Evolutionary conservation across 2,888 invertebrate species (phyloP).

Genomic region (Melanostoma scalare): DNA sequence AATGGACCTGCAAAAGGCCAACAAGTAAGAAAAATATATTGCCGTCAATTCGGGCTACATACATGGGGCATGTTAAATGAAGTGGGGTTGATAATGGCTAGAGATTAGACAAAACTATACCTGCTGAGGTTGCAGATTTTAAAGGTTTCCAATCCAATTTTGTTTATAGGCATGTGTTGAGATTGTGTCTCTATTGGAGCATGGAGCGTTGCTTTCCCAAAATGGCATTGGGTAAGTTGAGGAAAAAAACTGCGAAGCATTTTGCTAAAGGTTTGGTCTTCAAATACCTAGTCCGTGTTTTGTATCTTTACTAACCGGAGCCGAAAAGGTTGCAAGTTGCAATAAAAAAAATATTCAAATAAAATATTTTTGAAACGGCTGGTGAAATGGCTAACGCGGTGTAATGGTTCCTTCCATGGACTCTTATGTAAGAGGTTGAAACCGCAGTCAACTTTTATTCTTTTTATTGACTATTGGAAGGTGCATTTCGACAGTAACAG

Average conservation of each 20-base stretch:
- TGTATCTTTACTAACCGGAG: not conserved
- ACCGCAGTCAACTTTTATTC: too few species aligned
- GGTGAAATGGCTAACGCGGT: too few species aligned
- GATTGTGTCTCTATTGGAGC: conserved; percentile 11
- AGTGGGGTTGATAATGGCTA: conserved; percentile 57
- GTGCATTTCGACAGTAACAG: too few species aligned
- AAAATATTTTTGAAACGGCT: too few species aligned
- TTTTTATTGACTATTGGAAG: too few species aligned
- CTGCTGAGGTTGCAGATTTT: conserved; percentile 50
- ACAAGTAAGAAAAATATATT: conserved; percentile 46
- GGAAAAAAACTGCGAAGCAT: conserved; percentile 11
- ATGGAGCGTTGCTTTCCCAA: conserved; percentile 32
- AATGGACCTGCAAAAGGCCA: conserved; percentile 46
- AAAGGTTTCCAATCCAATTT: conserved; percentile 23
- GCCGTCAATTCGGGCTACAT: conserved; percentile 42
- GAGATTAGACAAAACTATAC: conserved; percentile 52
- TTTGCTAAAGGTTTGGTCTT: conserved; percentile 20
- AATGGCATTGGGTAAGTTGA: conserved; percentile 31
- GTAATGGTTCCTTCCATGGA: too few species aligned
- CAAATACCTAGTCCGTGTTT: not conserved
- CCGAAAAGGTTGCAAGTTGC: too few species aligned
- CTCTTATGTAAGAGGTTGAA: too few species aligned
- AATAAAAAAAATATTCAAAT: too few species aligned
- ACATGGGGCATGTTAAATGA: conserved; percentile 65
- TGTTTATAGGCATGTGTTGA: conserved; percentile 28